Base-by-base conservation (phyloP, 2,888 invertebrate genomes). In the Venusia cambrica region DNA sequence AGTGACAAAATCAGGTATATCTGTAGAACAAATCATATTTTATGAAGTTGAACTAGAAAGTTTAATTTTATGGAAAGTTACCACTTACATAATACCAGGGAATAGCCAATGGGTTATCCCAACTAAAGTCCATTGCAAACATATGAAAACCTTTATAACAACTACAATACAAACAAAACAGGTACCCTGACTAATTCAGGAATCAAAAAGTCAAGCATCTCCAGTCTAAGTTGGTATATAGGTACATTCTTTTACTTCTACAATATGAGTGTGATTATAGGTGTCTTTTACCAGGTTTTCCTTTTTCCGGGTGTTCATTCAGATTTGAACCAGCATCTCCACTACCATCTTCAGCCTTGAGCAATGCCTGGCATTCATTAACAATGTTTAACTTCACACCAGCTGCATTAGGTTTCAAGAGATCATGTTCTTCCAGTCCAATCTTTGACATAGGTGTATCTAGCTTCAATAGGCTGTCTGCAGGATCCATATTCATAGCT, bases 341-440 rank as follows among this genome's bases (percentile, higher is more conserved):
- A 44, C 85, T 68, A 4, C 87, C 87, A 42, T 84, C 81, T 47
- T 87, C 87, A 38, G 84, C 73, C 38, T 70, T 78, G 14, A 87
- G 52, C 37, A 85, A 79, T 59, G 76, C 73, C 54, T 81, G 72
- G 48, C 79, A 83, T 51, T 87, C 83, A 67, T 87, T 83, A 4
- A 80, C 67, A 51, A 87, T 65, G 45, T 87, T 77, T 59, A 67
- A 69, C 37, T 72, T 74, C 2, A 71, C 72, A 38, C 63, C 65
- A 13, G 66, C 33, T 16, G 65, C 48, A 26, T 70, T 71, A 2
- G 64, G 46, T 35, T 66, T 68, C 7, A 56, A 42, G 11, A 73
- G 41, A 16, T 65, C 55, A 37, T 72, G 71, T 36, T 73, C 70
- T 8, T 68, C 67, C 27, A 55, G 28, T 19, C 54, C 47, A 11